Percentiles rank a stretch among this genome's conserved stretches.
Evolutionary conservation across 2,888 invertebrate genomes (phyloP).

Genomic region (Drosophila bunnanda): DNA sequence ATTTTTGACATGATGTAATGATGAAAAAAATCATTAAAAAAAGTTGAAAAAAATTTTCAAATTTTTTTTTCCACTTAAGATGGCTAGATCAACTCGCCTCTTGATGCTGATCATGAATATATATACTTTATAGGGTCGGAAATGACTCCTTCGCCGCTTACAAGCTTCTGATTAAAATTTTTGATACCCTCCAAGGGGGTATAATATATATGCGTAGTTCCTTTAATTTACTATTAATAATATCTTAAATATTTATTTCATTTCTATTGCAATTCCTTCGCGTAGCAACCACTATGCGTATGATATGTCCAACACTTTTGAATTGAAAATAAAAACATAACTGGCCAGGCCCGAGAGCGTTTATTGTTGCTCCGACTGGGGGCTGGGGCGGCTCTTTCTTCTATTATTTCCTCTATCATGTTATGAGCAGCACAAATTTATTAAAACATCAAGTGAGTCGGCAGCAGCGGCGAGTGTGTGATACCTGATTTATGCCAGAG

Average conservation of each 20-base stretch:
- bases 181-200: too few relatives aligned
- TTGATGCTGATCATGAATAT: too few relatives aligned
- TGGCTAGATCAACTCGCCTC: too few relatives aligned
- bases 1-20: too few relatives aligned
- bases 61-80: too few relatives aligned
- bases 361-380: slow-evolving; percentile 41
- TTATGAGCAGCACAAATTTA: slow-evolving; percentile 50
- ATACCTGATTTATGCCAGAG: slow-evolving; percentile 68
- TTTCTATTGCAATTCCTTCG: neutral
- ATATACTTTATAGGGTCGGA: too few relatives aligned
- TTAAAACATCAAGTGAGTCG: slow-evolving; percentile 40
- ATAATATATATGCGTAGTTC: neutral
- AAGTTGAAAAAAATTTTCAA: too few relatives aligned
- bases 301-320: slow-evolving; percentile 55
- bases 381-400: slow-evolving; percentile 26
- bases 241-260: neutral
- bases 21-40: too few relatives aligned
- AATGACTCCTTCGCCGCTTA: too few relatives aligned
- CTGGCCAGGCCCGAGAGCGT: slow-evolving; percentile 49
- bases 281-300: slow-evolving; percentile 55
- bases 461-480: slow-evolving; percentile 27
- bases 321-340: slow-evolving; percentile 75
- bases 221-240: neutral
- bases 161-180: too few relatives aligned
- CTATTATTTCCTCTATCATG: slow-evolving; percentile 57